Base-by-base conservation (phyloP, 2,888 invertebrate genomes). In the Pterobdella sp. region DNA sequence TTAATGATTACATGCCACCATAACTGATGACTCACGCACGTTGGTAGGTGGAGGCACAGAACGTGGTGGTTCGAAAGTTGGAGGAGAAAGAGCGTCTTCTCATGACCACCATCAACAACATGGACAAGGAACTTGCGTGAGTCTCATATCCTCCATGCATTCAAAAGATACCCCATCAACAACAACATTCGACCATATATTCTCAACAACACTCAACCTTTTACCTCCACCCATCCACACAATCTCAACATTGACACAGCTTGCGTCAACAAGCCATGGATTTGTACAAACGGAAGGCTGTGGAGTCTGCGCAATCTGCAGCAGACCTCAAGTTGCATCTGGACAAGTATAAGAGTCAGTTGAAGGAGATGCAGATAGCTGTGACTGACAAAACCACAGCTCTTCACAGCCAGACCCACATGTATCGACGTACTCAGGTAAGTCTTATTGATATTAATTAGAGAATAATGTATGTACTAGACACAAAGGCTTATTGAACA, bases 321-420 rank as follows among this genome's bases (percentile, higher is more conserved):
- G 94, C 94, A 0, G 97, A 97, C 85, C 87, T 97, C 35, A 95
- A 96, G 84, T 87, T 97, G 77, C 95, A 96, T 88, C 87, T 96
- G 76, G 96, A 97, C 84, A 96, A 97, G 84, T 95, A 96, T 84
- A 94, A 94, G 85, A 91, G 94, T 7, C 96, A 97, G 86, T 91
- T 97, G 90, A 94, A 94, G 81, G 96, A 96, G 83, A 94, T 94
- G 1, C 95, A 96, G 81, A 91, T 92, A 81, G 93, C 94, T 1
- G 94, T 97, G 10, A 93, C 94, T 0, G 95, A 97, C 82, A 97
- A 97, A 84, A 95, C 96, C 0, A 92, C 92, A 81, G 91, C 94
- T 0, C 85, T 96, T 64, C 96, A 96, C 85, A 94, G 94, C 0
- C 95, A 95, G 84, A 92, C 93, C 0, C 96, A 94, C 82, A 96